Base-by-base conservation (phyloP, 1,140 invertebrate genomes). In the Apis florea region DNA sequence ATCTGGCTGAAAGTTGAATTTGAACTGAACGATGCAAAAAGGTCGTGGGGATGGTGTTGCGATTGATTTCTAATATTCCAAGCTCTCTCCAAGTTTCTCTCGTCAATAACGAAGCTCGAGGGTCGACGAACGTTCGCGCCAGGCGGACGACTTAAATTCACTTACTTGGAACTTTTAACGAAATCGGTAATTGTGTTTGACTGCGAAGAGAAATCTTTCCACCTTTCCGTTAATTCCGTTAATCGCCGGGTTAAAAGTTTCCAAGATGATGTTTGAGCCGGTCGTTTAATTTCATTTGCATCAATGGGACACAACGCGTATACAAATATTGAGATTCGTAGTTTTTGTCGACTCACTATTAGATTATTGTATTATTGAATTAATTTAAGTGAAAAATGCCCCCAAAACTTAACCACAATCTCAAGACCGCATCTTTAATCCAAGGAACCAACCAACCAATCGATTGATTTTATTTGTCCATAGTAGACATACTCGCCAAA, bases 1-100 rank as follows among this genome's bases (percentile, higher is more conserved):
- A 91, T 90, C 87, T 88, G 84, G 74, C 82, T 61, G 56, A 67
- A 81, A 68, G 79, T 75, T 81, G 72, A 75, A 81, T 81, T 81
- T 67, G 51, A 19, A n/a, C 21, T 40, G 9, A 79, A 26, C 69
- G 69, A 70, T 56, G 56, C 54, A 70, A 61, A 24, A 47, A 26
- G 66, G 49, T 19, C 53, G n/a, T n/a, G n/a, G n/a, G 12, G 53
- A 17, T 63, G 49, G 10, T 51, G 59, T 73, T 59, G 49, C 69
- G 78, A 79, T 79, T 79, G 78, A 79, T 79, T 79, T 73, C 78
- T 79, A 73, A 72, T 79, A 79, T 79, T 19, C n/a, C 31, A 3
- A 10, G 49, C n/a, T 31, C 49, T 8, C 8, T 5, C 15, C 2
- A 59, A 66, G 31, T 72, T 49, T 1, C 54, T 1, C 54, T 58